Evolutionary conservation across 2,113 vertebrate species (phyloP).

Genomic region (Entomyzon cyanotis): DNA sequence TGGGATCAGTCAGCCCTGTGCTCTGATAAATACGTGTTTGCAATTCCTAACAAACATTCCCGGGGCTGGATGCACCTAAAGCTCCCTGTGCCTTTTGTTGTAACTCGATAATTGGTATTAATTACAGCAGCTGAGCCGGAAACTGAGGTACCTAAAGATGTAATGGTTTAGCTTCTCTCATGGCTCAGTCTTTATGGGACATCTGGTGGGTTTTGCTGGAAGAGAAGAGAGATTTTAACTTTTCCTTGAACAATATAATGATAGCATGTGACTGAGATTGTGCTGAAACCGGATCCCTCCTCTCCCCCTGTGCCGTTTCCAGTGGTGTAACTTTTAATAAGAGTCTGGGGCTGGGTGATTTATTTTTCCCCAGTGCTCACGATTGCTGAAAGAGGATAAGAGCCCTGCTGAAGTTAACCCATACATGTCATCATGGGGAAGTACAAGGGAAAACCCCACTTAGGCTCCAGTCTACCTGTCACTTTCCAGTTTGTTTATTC

Average conservation of each 20-base stretch:
- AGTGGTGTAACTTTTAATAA: constrained; percentile 69
- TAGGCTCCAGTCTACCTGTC: neutral
- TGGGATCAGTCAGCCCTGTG: neutral
- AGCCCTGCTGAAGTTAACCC: constrained; percentile 56
- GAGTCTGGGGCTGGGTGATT: constrained; percentile 61
- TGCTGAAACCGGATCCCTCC: constrained; percentile 60
- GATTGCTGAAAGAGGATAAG: constrained; percentile 62
- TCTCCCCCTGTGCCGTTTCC: constrained; percentile 43
- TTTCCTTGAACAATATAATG: constrained; percentile 46
- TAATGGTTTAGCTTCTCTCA: neutral
- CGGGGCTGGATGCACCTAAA: accelerated
- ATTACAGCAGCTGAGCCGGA: neutral
- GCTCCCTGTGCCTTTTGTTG: neutral
- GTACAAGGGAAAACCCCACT: neutral
- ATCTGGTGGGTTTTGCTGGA: constrained; percentile 26
- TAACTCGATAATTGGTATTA: constrained; percentile 3
- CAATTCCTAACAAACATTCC: neutral
- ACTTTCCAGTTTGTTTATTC: neutral
- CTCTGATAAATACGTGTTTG: neutral
- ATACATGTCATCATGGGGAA: neutral
- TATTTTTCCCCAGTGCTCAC: constrained; percentile 55
- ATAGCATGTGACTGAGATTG: constrained; percentile 33
- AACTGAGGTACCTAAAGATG: neutral
- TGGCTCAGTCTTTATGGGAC: neutral
- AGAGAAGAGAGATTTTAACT: neutral